Conservation (phyloP, 2,113 vertebrate genomes). For the Morone chrysops region DNA sequence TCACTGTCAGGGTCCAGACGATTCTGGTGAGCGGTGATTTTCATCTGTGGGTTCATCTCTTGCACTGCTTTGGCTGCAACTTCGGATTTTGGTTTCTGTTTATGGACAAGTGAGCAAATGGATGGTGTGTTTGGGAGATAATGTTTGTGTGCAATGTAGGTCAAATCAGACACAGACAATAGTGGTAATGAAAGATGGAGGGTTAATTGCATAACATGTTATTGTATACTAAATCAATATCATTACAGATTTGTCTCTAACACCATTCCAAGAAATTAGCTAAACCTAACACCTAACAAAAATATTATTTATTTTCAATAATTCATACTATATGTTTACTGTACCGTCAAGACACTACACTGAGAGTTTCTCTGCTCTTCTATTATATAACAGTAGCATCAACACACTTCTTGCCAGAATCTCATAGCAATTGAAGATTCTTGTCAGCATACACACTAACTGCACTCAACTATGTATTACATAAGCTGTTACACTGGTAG, state of each 20-base stretch:
- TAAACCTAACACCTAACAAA: background rate
- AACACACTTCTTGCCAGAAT: background rate
- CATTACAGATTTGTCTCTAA: background rate
- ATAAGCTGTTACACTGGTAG: constrained; percentile 11
- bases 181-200: background rate
- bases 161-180: background rate
- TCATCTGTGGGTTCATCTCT: constrained; percentile 86
- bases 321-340: background rate
- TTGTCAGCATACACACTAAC: background rate
- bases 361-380: background rate
- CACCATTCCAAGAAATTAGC: background rate
- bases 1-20: constrained; percentile 86
- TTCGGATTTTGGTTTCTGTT: constrained; percentile 87
- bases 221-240: background rate
- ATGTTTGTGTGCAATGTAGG: background rate
- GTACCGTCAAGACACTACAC: background rate
- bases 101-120: constrained; percentile 13
- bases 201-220: background rate
- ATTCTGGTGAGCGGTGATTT: constrained; percentile 82
- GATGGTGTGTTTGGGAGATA: background rate
- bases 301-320: background rate
- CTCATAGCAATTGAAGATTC: background rate
- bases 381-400: background rate
- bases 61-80: constrained; percentile 82
- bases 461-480: constrained; percentile 11